Conservation (phyloP, 2,113 vertebrate genomes). For the Nestor notabilis region DNA sequence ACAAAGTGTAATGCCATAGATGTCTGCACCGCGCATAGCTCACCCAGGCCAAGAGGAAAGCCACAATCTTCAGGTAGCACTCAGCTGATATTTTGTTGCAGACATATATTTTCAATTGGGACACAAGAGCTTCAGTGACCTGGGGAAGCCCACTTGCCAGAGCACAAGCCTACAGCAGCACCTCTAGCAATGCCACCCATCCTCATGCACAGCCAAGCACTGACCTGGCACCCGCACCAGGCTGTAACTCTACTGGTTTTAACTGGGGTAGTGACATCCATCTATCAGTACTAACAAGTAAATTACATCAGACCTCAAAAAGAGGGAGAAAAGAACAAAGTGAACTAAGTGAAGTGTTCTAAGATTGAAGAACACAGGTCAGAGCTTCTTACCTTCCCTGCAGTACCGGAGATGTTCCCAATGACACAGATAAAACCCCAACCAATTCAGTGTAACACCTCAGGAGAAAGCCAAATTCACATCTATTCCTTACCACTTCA, state of each 20-base stretch:
- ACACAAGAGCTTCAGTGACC: not conserved
- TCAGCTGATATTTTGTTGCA: not conserved
- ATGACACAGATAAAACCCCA: not conserved
- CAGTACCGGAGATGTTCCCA: not conserved
- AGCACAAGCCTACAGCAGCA: rapidly evolving
- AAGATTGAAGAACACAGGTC: not conserved
- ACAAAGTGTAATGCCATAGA: not conserved
- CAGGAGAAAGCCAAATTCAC: not conserved
- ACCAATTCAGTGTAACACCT: not conserved
- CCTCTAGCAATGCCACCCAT: not conserved
- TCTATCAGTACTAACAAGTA: not conserved
- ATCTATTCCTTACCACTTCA: not conserved
- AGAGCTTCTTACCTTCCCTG: not conserved
- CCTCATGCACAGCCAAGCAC: not conserved
- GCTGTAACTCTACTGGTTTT: not conserved
- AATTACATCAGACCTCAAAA: not conserved
- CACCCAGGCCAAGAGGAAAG: not conserved
- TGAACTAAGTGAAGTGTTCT: not conserved
- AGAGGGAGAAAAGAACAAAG: not conserved
- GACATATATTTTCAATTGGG: not conserved
- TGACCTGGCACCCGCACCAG: not conserved
- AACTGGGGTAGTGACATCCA: not conserved
- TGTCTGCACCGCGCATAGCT: not conserved
- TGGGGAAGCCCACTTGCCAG: not conserved
- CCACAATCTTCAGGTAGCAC: not conserved